phyloP scores from a whole-genome alignment of 2,888 invertebrate genomes.

The Leptopterna dolabrata region DNA sequence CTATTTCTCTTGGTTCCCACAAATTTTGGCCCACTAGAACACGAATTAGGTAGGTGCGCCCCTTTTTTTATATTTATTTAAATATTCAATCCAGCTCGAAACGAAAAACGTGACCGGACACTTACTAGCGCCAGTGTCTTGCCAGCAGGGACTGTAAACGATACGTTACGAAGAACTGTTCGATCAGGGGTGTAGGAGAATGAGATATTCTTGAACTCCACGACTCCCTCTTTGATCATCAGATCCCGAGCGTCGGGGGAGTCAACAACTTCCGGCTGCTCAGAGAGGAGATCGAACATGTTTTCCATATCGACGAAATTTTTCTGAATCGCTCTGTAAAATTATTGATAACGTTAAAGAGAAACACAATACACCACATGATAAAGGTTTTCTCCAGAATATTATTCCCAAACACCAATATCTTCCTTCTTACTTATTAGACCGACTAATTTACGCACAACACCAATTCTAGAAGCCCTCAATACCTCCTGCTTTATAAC shows the following conservation, averaged over 20 bases:
- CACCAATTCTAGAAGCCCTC: no score
- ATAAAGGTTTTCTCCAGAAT: no score
- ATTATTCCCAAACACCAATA: background rate
- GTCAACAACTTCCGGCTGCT: conserved; percentile 88
- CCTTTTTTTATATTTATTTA: no score
- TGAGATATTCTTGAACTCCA: conserved; percentile 90
- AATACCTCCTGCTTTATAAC: no score
- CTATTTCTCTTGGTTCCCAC: no score
- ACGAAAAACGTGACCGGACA: no score
- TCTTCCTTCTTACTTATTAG: no score
- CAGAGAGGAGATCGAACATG: conserved; percentile 94
- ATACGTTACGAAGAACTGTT: conserved; percentile 79
- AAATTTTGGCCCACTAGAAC: no score
- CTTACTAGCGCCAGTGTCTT: conserved; percentile 84
- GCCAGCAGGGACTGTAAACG: conserved; percentile 83
- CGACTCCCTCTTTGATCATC: conserved; percentile 75
- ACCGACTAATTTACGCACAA: no score
- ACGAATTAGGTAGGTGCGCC: no score
- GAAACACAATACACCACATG: background rate
- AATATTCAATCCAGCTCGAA: no score
- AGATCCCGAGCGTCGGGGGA: conserved; percentile 82
- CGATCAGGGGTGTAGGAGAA: conserved; percentile 89
- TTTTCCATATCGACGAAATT: conserved; percentile 99
- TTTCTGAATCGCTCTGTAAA: conserved; percentile 89
- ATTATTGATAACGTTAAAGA: conserved; percentile 54